Evolutionary conservation across 2,888 invertebrate genomes (phyloP), one percentile per base, ranked within the genome.

Genomic region (Laothoe populi): DNA sequence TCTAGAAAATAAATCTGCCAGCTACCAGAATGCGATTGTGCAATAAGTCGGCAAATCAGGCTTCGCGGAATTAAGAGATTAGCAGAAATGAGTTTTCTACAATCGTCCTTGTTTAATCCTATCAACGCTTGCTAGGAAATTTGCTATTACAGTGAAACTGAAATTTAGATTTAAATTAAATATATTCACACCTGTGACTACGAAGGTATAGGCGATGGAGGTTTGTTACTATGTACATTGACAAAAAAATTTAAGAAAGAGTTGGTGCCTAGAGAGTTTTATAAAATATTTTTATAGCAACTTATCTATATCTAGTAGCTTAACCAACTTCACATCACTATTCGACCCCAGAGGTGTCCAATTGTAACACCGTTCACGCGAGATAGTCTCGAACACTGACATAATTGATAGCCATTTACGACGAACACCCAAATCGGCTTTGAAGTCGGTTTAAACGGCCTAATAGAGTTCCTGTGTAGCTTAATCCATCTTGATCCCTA

Each of bases 401-500:
- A 53, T 31, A 53, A 53, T 31, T 53, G 53, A 19, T 35, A 4
- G 31, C 35, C 35, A 35, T 53, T 53, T 53, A 35, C 31, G 53
- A 13, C 35, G 10, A 35, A 31, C 53, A 35, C 19, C 53, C 19
- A 53, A 35, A 53, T 53, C 19, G 31, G 35, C 35, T 31, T 24
- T 31, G 26, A 53, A 53, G 11, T 11, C 53, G 31, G 53, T 35
- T 53, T 53, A 53, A 35, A 31, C 19, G 10, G 53, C 53, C 53
- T 53, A 31, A 53, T 19, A 53, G 53, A 53, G 35, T 4, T 19
- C 4, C 19, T 31, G 23, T 13, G 13, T 11, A 23, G 21, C 21
- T 23, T 5, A 4, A 8, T 16, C 10, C 26, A 49, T 35, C 19
- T 53, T 53, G 35, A 53, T 31, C 16, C 53, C 16, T 4, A n/a